Base-by-base conservation (phyloP, 2,797 vertebrate species). In the Myiotriccus ornatus region DNA sequence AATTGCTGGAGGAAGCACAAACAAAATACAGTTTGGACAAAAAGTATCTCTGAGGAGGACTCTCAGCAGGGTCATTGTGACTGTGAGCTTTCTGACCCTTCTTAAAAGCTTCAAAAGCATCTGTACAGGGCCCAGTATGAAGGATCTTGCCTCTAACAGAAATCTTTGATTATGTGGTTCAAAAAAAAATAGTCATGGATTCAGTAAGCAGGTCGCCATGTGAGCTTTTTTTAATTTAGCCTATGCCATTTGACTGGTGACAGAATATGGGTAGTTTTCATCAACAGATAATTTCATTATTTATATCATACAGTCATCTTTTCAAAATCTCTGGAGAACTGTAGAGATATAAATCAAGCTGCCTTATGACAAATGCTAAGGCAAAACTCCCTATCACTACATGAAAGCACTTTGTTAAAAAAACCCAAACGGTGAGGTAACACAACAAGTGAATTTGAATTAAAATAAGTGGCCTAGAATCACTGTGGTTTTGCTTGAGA, bases 181-280 rank as follows among this genome's bases (percentile, higher is more conserved):
- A 71, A 59, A 71, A 10, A 77, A 9, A 82, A 64, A 43, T 8
- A 69, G 30, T 52, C 22, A 47, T 20, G 12, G 52, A 63, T 78
- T 76, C 34, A 44, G 12, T 22, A 47, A 28, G 2, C 2, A 0
- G 6, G 28, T 50, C 35, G 62, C 37, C 28, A 10, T 2, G 1
- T 20, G 34, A 57, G 25, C 28, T 63, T 78, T 76, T 77, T 64
- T 77, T 32, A 63, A 50, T 46, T 27, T 60, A 37, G 4, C 19
- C 9, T 77, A 8, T 22, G 11, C 7, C 25, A 10, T 68, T 80
- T 81, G 43, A 37, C 35, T 39, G 44, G 17, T 82, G 55, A 24
- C 52, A 39, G 13, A 75, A 78, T 43, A 70, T 27, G 6, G 65
- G 34, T 20, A 55, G 28, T 14, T 75, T 93, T 90, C 73, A 69